Evolutionary conservation across 1,140 invertebrate species (phyloP).

Genomic region (Magallana gigas): DNA sequence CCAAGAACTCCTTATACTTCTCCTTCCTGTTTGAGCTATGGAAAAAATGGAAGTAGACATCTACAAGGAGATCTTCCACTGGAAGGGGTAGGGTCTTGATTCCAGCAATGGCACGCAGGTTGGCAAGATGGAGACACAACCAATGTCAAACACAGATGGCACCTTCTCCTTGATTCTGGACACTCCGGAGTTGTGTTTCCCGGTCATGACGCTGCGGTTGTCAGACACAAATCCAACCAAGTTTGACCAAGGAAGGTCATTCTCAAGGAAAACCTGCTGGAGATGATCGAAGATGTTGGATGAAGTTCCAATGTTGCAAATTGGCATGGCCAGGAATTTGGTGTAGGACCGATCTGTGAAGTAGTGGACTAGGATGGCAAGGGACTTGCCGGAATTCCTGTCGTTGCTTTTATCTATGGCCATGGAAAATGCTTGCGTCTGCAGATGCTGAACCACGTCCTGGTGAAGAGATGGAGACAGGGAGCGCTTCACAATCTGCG

Average conservation of each 20-base stretch:
- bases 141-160: slow-evolving; percentile 47
- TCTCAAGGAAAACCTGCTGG: slow-evolving; percentile 8
- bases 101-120: slow-evolving; percentile 50
- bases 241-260: neutral
- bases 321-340: slow-evolving; percentile 41
- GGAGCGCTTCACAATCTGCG: neutral
- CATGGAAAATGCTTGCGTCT: neutral
- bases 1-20: slow-evolving; percentile 55
- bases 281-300: slow-evolving; percentile 39
- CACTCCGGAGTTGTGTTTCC: slow-evolving; percentile 56
- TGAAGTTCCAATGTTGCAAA: slow-evolving; percentile 29
- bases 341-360: slow-evolving; percentile 8
- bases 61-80: slow-evolving; percentile 54
- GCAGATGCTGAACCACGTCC: neutral
- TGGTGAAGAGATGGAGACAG: neutral
- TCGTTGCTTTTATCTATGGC: slow-evolving; percentile 40
- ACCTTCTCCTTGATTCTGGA: slow-evolving; percentile 51
- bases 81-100: slow-evolving; percentile 49
- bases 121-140: slow-evolving; percentile 59
- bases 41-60: slow-evolving; percentile 56
- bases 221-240: neutral
- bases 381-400: slow-evolving; percentile 24
- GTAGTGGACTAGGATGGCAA: slow-evolving; percentile 39
- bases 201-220: slow-evolving; percentile 56
- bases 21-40: slow-evolving; percentile 55